Evolutionary conservation across 2,797 vertebrate genomes (phyloP), one percentile per base, ranked within the genome.

Genomic region (Triplophysa bombifrons): DNA sequence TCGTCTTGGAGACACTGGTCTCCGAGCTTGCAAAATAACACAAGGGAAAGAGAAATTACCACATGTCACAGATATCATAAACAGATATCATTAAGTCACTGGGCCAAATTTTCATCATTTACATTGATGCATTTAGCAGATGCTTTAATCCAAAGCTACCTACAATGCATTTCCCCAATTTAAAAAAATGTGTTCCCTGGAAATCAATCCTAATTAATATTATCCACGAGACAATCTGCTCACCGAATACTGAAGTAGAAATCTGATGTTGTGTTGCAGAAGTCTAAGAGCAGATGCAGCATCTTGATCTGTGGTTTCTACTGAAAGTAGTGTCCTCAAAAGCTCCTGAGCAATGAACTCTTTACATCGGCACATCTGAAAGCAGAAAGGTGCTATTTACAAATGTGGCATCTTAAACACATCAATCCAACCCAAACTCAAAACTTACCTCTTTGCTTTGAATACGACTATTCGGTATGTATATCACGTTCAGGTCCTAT

Each of bases 301-400:
- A 14, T 64, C 50, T 72, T 76, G 58, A 64, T 66, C 73, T 4
- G 67, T 50, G 11, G 53, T 38, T 55, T 70, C 55, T n/a, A n/a
- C 25, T 22, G 61, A 75, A 66, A 70, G 20, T 38, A 86, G 53
- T 7, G 76, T 48, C 11, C 58, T 79, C 34, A 64, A 11, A 13
- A 86, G 48, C 63, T 78, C 63, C 6, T 66, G 48, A 38, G 44
- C 67, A 50, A 83, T 51, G 2, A 64, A 44, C 51, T 72, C 64
- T 72, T 72, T 78, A 80, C 85, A 86, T 10, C 25, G 30, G 41
- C 80, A 81, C 68, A 77, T 72, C 85, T 86, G 78, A 20, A 71
- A 67, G 34, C 68, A 38, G 73, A 38, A 38, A 38, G 34, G 34
- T 38, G 34, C 34, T 38, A 7, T 38, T 38, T 38, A 38, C 34